phyloP scores from a whole-genome alignment of 2,888 invertebrate species.

The Argyresthia albistria region DNA sequence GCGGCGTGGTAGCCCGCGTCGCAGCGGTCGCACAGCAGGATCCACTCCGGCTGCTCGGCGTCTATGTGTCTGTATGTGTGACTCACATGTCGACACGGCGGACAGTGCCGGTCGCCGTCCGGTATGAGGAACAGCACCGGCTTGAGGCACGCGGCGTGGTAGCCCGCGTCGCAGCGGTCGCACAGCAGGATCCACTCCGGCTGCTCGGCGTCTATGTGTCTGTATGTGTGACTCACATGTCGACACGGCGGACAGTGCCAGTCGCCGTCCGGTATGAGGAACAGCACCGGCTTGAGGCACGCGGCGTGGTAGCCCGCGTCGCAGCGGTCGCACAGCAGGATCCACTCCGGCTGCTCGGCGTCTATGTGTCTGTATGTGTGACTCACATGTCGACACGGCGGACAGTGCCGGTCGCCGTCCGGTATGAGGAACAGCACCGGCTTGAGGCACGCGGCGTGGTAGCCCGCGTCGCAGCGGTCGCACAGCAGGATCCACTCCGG shows the following conservation, averaged over 20 bases:
- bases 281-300: slow-evolving; percentile 92
- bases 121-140: slow-evolving; percentile 95
- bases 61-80: slow-evolving; percentile 28
- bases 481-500: slow-evolving; percentile 98
- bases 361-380: neutral
- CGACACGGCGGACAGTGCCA: slow-evolving; percentile 99
- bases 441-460: slow-evolving; percentile 95
- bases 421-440: slow-evolving; percentile 95
- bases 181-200: slow-evolving; percentile 70
- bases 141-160: slow-evolving; percentile 95
- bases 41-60: slow-evolving; percentile 97
- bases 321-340: slow-evolving; percentile 95
- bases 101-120: slow-evolving; percentile 98
- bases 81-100: slow-evolving; percentile 95
- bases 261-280: slow-evolving; percentile 96
- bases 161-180: slow-evolving; percentile 93
- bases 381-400: slow-evolving; percentile 95
- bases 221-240: slow-evolving; percentile 80
- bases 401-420: slow-evolving; percentile 98
- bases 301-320: slow-evolving; percentile 98
- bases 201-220: slow-evolving; percentile 24
- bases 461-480: slow-evolving; percentile 96
- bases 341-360: slow-evolving; percentile 97
- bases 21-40: slow-evolving; percentile 95
- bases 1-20: slow-evolving; percentile 98